Evolutionary conservation across 2,888 invertebrate genomes (phyloP).

Genomic region (Aplocera efformata): DNA sequence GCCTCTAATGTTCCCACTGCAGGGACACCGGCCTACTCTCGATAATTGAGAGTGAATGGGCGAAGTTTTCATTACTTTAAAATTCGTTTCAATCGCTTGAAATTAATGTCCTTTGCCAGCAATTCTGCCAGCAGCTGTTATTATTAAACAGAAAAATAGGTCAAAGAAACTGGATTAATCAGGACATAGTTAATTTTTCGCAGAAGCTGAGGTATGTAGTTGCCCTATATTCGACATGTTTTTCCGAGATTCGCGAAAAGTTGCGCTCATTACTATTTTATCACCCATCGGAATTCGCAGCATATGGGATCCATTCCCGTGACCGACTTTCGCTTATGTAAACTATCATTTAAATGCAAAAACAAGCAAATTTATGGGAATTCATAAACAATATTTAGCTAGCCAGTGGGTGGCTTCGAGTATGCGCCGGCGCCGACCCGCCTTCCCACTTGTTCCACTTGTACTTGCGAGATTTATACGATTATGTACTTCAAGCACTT

Average conservation of each 20-base stretch:
- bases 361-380: slow-evolving; percentile 19
- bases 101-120: too few relatives aligned
- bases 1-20: too few relatives aligned
- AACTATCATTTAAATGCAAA: slow-evolving; percentile 13
- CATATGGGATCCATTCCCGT: slow-evolving; percentile 15
- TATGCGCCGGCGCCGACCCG: slow-evolving; percentile 63
- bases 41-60: too few relatives aligned
- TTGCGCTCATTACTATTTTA: slow-evolving; percentile 17
- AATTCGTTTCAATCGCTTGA: too few relatives aligned
- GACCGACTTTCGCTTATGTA: slow-evolving; percentile 24
- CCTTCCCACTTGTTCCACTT: slow-evolving; percentile 54
- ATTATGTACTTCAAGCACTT: slow-evolving; percentile 36
- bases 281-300: slow-evolving; percentile 12
- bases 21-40: too few relatives aligned
- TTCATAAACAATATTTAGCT: slow-evolving; percentile 16
- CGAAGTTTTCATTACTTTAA: too few relatives aligned
- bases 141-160: too few relatives aligned
- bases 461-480: slow-evolving; percentile 50
- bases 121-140: too few relatives aligned
- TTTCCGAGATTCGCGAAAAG: slow-evolving; percentile 17
- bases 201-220: neutral
- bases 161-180: too few relatives aligned
- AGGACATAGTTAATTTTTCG: too few relatives aligned
- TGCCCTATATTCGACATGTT: slow-evolving; percentile 1
- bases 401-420: slow-evolving; percentile 44